These are phyloP conservation scores for Augochlorella aurata DNA, from an alignment of 2,888 invertebrate genomes.

Conservation along the genomic window DNA sequence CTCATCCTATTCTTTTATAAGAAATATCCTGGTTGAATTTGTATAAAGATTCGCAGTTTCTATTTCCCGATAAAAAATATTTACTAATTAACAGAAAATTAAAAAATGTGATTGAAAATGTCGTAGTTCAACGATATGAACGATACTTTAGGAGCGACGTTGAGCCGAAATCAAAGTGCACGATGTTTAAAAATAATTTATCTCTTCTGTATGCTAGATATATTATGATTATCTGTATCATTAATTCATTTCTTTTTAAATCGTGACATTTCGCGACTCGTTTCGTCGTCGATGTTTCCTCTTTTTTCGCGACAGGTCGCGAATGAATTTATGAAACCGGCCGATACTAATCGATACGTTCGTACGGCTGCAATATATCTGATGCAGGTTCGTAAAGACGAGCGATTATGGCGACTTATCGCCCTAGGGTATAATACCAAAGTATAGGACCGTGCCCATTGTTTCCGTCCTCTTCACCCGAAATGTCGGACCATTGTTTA, in stretches of 20 bases:
- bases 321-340: neutral
- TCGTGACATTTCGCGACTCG: neutral
- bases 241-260: neutral
- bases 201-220: too few species aligned
- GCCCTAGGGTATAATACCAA: slow-evolving; percentile 67
- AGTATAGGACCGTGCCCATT: slow-evolving; percentile 55
- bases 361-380: neutral
- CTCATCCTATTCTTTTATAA: too few species aligned
- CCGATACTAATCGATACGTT: slow-evolving; percentile 18
- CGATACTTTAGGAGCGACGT: too few species aligned
- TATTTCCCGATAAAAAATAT: too few species aligned
- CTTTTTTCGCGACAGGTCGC: neutral
- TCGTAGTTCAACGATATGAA: too few species aligned
- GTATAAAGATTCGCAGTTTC: too few species aligned
- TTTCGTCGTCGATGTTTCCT: neutral
- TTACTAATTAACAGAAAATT: too few species aligned
- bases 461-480: slow-evolving; percentile 54
- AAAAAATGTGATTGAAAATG: too few species aligned
- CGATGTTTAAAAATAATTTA: too few species aligned
- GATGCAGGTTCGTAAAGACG: slow-evolving; percentile 35
- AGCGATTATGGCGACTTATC: slow-evolving; percentile 60
- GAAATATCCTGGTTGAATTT: too few species aligned
- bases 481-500: slow-evolving; percentile 66
- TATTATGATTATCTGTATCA: too few species aligned
- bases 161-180: too few species aligned